phyloP scores from a whole-genome alignment of 1,140 invertebrate species.

The Anastrepha obliqua region DNA sequence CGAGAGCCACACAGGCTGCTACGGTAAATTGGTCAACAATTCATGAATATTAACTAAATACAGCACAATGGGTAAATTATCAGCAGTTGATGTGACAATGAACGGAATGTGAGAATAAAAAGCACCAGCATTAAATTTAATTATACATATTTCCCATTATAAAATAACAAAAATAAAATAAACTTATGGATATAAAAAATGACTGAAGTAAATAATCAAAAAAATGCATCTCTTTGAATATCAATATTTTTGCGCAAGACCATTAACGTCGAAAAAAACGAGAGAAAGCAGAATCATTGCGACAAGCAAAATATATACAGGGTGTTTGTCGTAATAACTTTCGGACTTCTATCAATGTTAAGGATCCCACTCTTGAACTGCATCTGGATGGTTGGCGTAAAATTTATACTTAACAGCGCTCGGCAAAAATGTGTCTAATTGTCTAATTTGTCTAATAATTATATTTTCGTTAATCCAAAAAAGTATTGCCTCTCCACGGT shows the following conservation, averaged over 20 bases:
- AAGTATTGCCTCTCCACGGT: too few species aligned
- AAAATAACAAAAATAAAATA: not conserved
- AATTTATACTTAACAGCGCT: too few species aligned
- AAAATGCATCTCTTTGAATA: conserved; percentile 7
- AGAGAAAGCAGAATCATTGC: conserved; percentile 15
- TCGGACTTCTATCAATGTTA: too few species aligned
- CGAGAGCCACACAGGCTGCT: conserved; percentile 12
- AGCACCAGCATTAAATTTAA: conserved; percentile 33
- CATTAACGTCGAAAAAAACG: not conserved
- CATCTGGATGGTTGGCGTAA: too few species aligned
- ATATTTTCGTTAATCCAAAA: too few species aligned
- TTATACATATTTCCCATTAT: conserved; percentile 35
- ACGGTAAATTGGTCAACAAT: conserved; percentile 34
- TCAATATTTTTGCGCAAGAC: conserved; percentile 28
- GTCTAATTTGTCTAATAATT: too few species aligned
- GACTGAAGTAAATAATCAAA: not conserved
- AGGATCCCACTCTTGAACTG: too few species aligned
- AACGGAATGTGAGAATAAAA: conserved; percentile 17
- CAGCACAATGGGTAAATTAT: not conserved
- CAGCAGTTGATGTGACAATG: not conserved
- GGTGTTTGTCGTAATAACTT: not conserved
- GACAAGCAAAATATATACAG: not conserved
- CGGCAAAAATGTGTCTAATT: too few species aligned
- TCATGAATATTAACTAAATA: conserved; percentile 50
- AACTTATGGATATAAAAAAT: not conserved